phyloP scores from a whole-genome alignment of 2,797 vertebrate genomes.

The Poecilia wingei region DNA sequence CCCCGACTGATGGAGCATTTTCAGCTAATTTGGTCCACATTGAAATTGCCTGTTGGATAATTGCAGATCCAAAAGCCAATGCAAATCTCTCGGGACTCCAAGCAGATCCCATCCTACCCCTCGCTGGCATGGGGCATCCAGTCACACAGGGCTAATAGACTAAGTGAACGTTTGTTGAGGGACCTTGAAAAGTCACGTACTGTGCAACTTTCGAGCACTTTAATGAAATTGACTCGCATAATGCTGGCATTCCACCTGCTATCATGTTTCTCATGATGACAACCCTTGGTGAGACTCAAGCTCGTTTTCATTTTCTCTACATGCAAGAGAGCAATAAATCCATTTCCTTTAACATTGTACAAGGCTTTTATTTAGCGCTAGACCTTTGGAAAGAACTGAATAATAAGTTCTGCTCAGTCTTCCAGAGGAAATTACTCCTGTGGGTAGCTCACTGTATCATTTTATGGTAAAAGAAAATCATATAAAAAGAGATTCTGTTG shows the following conservation, averaged over 20 bases:
- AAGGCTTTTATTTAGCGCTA: slow-evolving; percentile 31
- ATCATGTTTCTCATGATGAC: slow-evolving; percentile 73
- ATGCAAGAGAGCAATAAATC: slow-evolving; percentile 62
- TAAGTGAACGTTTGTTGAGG: slow-evolving; percentile 65
- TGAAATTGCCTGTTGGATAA: slow-evolving; percentile 66
- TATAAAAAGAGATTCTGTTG: slow-evolving; percentile 35
- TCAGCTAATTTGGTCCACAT: slow-evolving; percentile 63
- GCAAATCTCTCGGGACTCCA: slow-evolving; percentile 30
- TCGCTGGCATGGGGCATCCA: slow-evolving; percentile 39
- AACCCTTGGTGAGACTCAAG: slow-evolving; percentile 55
- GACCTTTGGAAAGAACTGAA: slow-evolving; percentile 51
- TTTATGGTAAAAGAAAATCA: slow-evolving; percentile 41
- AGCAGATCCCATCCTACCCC: slow-evolving; percentile 17
- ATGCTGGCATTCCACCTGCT: slow-evolving; percentile 63
- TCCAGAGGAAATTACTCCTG: slow-evolving; percentile 41
- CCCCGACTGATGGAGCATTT: slow-evolving; percentile 51
- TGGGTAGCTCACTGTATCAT: slow-evolving; percentile 21
- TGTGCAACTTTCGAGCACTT: slow-evolving; percentile 62
- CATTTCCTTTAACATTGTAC: slow-evolving; percentile 47
- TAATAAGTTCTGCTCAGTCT: slow-evolving; percentile 18
- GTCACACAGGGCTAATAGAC: slow-evolving; percentile 60
- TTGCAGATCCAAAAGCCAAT: slow-evolving; percentile 48
- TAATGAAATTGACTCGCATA: slow-evolving; percentile 74
- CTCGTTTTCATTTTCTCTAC: slow-evolving; percentile 62
- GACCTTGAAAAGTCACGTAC: slow-evolving; percentile 73